Evolutionary conservation across 2,113 vertebrate species (phyloP), one percentile per base, ranked within the genome.

Genomic region (Scatophagus argus): DNA sequence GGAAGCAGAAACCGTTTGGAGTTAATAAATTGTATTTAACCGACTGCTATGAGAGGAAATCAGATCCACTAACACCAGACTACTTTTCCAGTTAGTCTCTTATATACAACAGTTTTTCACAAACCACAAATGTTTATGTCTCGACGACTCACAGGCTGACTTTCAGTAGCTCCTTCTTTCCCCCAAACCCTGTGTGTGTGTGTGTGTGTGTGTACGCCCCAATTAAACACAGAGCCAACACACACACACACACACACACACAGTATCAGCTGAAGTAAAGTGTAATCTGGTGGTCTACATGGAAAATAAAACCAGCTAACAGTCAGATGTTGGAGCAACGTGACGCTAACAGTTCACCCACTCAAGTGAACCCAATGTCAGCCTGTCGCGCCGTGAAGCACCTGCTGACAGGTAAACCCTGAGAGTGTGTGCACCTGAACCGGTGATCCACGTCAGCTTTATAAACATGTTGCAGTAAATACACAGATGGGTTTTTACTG

Each of bases 91-190:
- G 73, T 81, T 83, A 83, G 70, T 21, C 61, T 80, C 77, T 59
- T 61, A 49, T 74, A 79, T 63, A 83, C 79, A 84, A 60, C 19
- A 19, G 44, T 59, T 62, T 84, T 49, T 67, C 65, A 69, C 61
- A 71, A 49, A 65, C 78, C 81, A 52, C 85, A 74, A n/a, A 43
- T 78, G 69, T 88, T 89, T 74, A 79, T 46, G 80, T 91, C 54
- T 91, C 43, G 13, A 36, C 55, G 62, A 76, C 47, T 63, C 69
- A 54, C 38, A 11, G 51, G 54, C 77, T 46, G 14, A 69, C 44
- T 77, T 46, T 55, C 81, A 67, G 54, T 14, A 61, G 51, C 59
- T 21, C 47, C 32, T 47, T 25, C 36, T 49, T 19, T 64, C 29
- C 65, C 74, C 32, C 23, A 72, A 69, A 44, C 0, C 38, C 38